phyloP scores from a whole-genome alignment of 2,888 invertebrate species.

The Choristoneura rosaceana region DNA sequence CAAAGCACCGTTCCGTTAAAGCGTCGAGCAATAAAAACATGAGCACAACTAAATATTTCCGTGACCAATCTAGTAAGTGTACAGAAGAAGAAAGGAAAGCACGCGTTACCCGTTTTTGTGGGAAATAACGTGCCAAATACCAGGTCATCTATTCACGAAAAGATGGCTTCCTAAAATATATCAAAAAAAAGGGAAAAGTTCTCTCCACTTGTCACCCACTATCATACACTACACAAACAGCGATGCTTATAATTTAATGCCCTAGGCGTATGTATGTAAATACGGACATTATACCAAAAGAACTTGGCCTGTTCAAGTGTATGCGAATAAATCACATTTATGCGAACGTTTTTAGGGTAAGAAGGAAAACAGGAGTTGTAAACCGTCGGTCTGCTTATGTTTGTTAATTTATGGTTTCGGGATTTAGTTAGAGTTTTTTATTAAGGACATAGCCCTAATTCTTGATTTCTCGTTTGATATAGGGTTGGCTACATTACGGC shows the following conservation, averaged over 20 bases:
- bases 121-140: background rate
- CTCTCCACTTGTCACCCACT: conserved; percentile 46
- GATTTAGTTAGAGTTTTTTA: conserved; percentile 45
- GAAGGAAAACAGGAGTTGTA: conserved; percentile 48
- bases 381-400: conserved; percentile 42
- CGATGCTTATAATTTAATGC: conserved; percentile 48
- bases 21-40: too few species aligned
- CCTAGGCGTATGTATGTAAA: conserved; percentile 60
- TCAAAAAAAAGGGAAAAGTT: conserved; percentile 24
- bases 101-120: too few species aligned
- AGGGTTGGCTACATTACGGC: background rate
- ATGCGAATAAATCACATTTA: conserved; percentile 67
- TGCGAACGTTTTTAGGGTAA: conserved; percentile 62
- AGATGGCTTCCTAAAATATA: conserved; percentile 5
- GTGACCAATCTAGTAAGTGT: too few species aligned
- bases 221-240: conserved; percentile 52
- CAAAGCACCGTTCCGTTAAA: too few species aligned
- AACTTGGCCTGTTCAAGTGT: conserved; percentile 64
- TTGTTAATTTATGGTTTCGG: conserved; percentile 50
- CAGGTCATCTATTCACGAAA: background rate
- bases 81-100: too few species aligned
- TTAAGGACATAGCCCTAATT: conserved; percentile 20
- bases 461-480: conserved; percentile 11
- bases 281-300: conserved; percentile 63
- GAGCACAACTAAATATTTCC: too few species aligned